A percentile compares a stretch with the other conserved stretches of the same genome.
Evolutionary conservation across 2,113 vertebrate genomes (phyloP).

Genomic region (Tympanuchus pallidicinctus): DNA sequence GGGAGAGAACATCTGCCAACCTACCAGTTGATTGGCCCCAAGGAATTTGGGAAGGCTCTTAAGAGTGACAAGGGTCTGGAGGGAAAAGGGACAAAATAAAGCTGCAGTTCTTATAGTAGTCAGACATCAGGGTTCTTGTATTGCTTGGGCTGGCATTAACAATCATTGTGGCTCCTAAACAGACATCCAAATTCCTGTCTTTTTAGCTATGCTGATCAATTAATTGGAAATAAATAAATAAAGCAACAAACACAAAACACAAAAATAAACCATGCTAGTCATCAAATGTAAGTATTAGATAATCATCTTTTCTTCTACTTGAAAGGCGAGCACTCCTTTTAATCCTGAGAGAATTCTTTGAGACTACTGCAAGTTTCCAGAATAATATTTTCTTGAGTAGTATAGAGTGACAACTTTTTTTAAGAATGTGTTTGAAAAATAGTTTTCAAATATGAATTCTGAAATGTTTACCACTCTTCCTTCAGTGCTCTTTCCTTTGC

Average conservation of each 20-base stretch:
- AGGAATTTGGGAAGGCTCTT: not conserved
- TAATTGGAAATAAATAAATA: not conserved
- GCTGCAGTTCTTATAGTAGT: not conserved
- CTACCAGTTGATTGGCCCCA: not conserved
- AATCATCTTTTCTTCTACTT: not conserved
- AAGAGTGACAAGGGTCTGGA: not conserved
- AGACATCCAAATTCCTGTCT: not conserved
- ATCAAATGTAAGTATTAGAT: not conserved
- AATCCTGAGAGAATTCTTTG: not conserved
- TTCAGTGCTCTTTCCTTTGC: not conserved
- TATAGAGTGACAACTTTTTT: not conserved
- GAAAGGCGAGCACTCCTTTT: not conserved
- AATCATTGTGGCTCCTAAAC: not conserved
- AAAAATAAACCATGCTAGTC: not conserved
- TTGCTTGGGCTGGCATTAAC: not conserved
- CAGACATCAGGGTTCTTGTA: not conserved
- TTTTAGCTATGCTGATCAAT: not conserved
- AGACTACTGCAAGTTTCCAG: not conserved
- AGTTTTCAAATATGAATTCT: not conserved
- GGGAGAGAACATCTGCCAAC: not conserved
- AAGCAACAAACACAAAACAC: not conserved
- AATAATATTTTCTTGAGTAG: not conserved
- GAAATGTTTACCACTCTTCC: not conserved
- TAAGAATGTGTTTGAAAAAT: not conserved
- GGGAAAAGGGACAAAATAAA: not conserved